Evolutionary conservation across 2,113 vertebrate genomes (phyloP).

Genomic region (Colius striatus): DNA sequence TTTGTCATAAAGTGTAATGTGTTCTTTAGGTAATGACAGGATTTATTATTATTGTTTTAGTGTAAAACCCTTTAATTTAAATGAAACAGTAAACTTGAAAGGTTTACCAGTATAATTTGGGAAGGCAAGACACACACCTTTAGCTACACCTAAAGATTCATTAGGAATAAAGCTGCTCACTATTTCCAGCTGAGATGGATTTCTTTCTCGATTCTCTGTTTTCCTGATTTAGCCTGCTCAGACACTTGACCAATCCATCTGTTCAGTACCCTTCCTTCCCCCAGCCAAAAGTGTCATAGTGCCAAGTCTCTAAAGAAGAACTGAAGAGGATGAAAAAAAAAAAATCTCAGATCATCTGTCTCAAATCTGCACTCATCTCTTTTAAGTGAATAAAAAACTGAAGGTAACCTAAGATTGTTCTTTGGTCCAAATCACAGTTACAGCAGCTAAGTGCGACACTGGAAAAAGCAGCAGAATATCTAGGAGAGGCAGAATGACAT

Average conservation of each 20-base stretch:
- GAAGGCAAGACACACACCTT: neutral
- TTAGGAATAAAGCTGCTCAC: neutral
- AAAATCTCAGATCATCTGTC: slow-evolving; percentile 14
- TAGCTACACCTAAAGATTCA: neutral
- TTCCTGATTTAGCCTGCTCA: slow-evolving; percentile 35
- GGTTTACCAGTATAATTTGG: neutral
- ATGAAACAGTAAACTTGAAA: neutral
- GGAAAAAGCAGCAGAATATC: slow-evolving; percentile 9
- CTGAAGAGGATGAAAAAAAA: neutral
- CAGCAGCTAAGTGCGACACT: neutral
- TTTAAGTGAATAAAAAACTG: slow-evolving; percentile 35
- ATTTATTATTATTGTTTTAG: neutral
- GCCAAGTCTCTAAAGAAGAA: slow-evolving; percentile 33
- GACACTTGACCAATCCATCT: slow-evolving; percentile 32
- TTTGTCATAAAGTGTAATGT: neutral
- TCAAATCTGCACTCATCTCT: slow-evolving; percentile 43
- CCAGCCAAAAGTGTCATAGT: neutral
- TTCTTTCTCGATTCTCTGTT: slow-evolving; percentile 27
- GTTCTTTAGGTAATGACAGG: neutral
- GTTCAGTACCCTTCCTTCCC: neutral
- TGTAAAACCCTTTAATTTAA: neutral
- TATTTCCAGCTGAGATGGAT: neutral
- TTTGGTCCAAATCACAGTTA: neutral
- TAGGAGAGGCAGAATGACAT: slow-evolving; percentile 1
- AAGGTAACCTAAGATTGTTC: slow-evolving; percentile 53